A percentile compares a stretch with the other conserved stretches of the same genome.
Conservation (phyloP, 1,140 invertebrate genomes). For the Drosophila arizonae region DNA sequence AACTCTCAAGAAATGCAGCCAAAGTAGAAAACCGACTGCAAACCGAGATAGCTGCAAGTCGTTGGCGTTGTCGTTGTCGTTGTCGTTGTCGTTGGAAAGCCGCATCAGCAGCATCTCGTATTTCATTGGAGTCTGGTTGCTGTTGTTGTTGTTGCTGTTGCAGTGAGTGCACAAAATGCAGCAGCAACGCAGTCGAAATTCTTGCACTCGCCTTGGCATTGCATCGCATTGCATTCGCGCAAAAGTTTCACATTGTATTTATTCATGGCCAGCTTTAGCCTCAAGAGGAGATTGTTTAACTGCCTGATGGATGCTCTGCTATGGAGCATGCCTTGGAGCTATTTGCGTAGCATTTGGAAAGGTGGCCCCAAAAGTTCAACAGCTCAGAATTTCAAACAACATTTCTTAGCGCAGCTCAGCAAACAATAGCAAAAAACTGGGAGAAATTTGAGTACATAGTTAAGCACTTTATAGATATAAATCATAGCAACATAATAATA, state of each 20-base stretch:
- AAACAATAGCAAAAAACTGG: no score
- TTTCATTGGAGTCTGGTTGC: slow-evolving; percentile 45
- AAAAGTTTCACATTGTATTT: slow-evolving; percentile 50
- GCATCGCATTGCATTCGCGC: slow-evolving; percentile 18
- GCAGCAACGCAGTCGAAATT: slow-evolving; percentile 43
- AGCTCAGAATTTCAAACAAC: slow-evolving; percentile 1
- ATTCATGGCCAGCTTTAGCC: slow-evolving; percentile 24
- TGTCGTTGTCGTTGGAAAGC: slow-evolving; percentile 52
- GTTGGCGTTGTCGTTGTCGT: slow-evolving; percentile 36
- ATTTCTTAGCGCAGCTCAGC: slow-evolving; percentile 10
- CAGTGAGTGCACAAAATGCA: slow-evolving; percentile 19
- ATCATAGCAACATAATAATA: not conserved
- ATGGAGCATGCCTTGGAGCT: not conserved
- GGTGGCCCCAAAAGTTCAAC: slow-evolving; percentile 8
- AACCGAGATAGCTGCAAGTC: slow-evolving; percentile 16
- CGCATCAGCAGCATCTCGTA: slow-evolving; percentile 39
- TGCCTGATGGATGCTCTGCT: not conserved
- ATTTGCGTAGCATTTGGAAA: slow-evolving; percentile 7
- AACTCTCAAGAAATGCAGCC: slow-evolving; percentile 64
- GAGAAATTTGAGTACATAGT: no score
- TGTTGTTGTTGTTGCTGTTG: slow-evolving; percentile 23
- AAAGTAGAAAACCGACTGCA: slow-evolving; percentile 61
- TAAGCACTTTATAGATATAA: not conserved
- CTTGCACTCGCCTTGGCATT: slow-evolving; percentile 49
- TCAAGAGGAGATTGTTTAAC: slow-evolving; percentile 10